Base-by-base conservation (phyloP, 2,888 invertebrate genomes). In the Meloe dianella region DNA sequence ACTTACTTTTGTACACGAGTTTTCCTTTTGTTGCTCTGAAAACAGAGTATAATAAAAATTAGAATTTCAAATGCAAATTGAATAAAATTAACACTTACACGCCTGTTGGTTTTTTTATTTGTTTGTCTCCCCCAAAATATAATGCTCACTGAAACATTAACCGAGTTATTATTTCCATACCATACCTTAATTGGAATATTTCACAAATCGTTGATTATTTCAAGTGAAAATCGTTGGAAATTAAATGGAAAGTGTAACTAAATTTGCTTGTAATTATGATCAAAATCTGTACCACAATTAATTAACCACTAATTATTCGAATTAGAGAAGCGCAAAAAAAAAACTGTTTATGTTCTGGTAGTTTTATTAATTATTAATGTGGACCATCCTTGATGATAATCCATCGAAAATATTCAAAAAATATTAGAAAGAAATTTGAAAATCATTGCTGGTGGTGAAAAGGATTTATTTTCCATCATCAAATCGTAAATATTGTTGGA, bases 391-490 rank as follows among this genome's bases (percentile, higher is more conserved):
- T n/a, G n/a, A n/a, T n/a, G n/a, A n/a, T n/a, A n/a, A n/a, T n/a
- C n/a, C n/a, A n/a, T n/a, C n/a, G n/a, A n/a, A n/a, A n/a, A n/a
- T n/a, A n/a, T n/a, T n/a, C n/a, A n/a, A n/a, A n/a, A n/a, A n/a
- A n/a, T n/a, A n/a, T n/a, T 17, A 58, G 12, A n/a, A n/a, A 17
- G 14, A 47, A 17, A 41, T 69, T 69, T 70, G 71, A 71, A 69
- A 69, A 70, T 68, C 66, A 63, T 66, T 65, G 63, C 71, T 71
- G 76, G 77, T 78, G 77, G 75, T 77, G 74, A 74, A 47, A 47
- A 77, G 76, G 76, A 75, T 76, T 76, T 75, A 71, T 32, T 32
- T 32, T 32, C 7, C 10, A 6, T 32, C 27, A 27, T 27, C 2
- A 30, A 35, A 35, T 35, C 35, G 14, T 12, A 12, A 12, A 35